Evolutionary conservation across 2,888 invertebrate species (phyloP), one percentile per base, ranked within the genome.

Genomic region (Agriopis leucophaearia): DNA sequence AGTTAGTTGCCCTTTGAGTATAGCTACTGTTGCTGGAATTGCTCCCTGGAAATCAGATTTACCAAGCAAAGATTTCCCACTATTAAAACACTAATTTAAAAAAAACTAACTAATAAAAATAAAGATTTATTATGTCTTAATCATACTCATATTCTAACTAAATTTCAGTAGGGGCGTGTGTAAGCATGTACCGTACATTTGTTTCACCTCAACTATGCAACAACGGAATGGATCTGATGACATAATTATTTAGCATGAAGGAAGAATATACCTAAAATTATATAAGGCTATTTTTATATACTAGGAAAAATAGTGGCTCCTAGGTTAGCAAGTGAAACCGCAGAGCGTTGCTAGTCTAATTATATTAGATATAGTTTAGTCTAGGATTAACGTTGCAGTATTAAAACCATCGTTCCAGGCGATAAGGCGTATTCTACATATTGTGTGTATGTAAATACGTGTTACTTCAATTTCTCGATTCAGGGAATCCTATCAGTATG

Each of bases 11-110:
- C 99, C 99, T 76, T 96, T 93, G 7, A 99, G 84, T 47, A 99
- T 96, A 0, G 97, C 99, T 78, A 99, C 96, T 0, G 99, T 99
- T 0, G 99, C 99, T 42, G 99, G 99, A 13, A 96, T 89, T 7
- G 96, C 98, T 38, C 97, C 98, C 96, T 97, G 78, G 44, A 35
- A 58, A 47, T 8, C 7, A 55, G 7, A 50, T 3, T 13, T n/a
- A 55, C 36, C 5, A 38, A 9, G 38, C 38, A 27, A 27, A 27
- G 27, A 27, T 27, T 27, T 5, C 27, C 27, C 27, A 27, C 27
- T 27, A 1, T n/a, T n/a, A n/a, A n/a, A n/a, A n/a, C n/a, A n/a
- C n/a, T n/a, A n/a, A n/a, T n/a, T n/a, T n/a, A n/a, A n/a, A n/a
- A n/a, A n/a, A n/a, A n/a, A n/a, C n/a, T n/a, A n/a, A n/a, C n/a